A percentile compares a stretch with the other conserved stretches of the same genome.
These are phyloP conservation scores for Xyliphius kryptos DNA, from an alignment of 2,113 vertebrate genomes.

Conservation along the genomic window DNA sequence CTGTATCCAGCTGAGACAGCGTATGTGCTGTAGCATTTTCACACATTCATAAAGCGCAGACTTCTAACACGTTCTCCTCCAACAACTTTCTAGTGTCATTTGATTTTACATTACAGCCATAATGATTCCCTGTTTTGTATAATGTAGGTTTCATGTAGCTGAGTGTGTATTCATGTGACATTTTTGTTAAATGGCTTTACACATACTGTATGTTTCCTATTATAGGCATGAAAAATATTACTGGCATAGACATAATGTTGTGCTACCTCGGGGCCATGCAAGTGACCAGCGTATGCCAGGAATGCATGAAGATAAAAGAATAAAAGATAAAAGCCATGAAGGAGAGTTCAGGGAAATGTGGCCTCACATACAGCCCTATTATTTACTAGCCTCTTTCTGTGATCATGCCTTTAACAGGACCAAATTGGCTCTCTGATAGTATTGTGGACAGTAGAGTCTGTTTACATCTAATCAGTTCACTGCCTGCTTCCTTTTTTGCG, in stretches of 20 bases:
- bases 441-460: slow-evolving; percentile 35
- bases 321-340: slow-evolving; percentile 22
- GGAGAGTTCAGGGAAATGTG: slow-evolving; percentile 16
- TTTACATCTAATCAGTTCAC: slow-evolving; percentile 30
- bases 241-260: too few species aligned
- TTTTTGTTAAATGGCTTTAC: too few species aligned
- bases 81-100: too few species aligned
- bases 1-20: slow-evolving; percentile 20
- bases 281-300: background rate
- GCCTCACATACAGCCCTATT: slow-evolving; percentile 29
- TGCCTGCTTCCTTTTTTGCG: slow-evolving; percentile 8
- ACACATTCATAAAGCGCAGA: too few species aligned
- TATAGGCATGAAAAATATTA: too few species aligned
- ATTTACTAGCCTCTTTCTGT: slow-evolving; percentile 23
- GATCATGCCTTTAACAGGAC: slow-evolving; percentile 39
- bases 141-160: too few species aligned
- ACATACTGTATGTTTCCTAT: too few species aligned
- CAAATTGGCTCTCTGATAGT: slow-evolving; percentile 35
- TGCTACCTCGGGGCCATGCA: too few species aligned
- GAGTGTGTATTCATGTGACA: too few species aligned
- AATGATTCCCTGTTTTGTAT: too few species aligned
- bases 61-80: too few species aligned
- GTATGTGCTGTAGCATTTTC: slow-evolving; percentile 25
- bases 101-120: too few species aligned
- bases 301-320: slow-evolving; percentile 30